Percentiles rank a stretch among this genome's conserved stretches.
Conservation (phyloP, 2,888 invertebrate genomes). For the Scaptomyza cyrtandrae region DNA sequence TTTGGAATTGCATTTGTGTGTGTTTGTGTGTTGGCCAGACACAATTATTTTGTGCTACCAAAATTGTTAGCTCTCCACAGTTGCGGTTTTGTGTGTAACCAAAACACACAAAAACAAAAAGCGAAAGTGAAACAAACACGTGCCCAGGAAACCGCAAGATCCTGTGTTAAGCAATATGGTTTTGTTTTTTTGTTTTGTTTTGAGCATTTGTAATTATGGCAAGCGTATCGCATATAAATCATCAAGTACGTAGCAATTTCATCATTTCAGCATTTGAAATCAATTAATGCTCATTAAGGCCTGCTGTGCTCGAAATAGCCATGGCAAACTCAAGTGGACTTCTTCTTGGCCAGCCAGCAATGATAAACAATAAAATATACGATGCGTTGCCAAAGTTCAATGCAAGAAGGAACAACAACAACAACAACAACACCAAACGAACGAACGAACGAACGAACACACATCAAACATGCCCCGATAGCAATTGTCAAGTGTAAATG, state of each 20-base stretch:
- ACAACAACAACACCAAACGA: no score
- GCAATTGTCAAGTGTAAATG: constrained; percentile 56
- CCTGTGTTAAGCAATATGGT: constrained; percentile 50
- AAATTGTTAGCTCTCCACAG: constrained; percentile 31
- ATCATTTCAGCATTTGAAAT: constrained; percentile 39
- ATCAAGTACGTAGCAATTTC: constrained; percentile 22
- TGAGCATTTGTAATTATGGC: constrained; percentile 2
- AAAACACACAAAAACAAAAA: background rate
- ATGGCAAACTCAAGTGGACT: constrained; percentile 47
- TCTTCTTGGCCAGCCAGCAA: constrained; percentile 11
- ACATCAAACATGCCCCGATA: constrained; percentile 60
- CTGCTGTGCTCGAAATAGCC: constrained; percentile 11
- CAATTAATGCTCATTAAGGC: constrained; percentile 68
- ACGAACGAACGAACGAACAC: constrained; percentile 23
- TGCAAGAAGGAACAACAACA: constrained; percentile 3
- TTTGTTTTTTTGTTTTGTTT: constrained; percentile 8
- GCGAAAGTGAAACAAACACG: constrained; percentile 36
- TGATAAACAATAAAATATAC: constrained; percentile 63
- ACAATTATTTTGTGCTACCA: constrained; percentile 35
- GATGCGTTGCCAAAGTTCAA: constrained; percentile 68
- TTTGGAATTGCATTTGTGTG: constrained; percentile 8
- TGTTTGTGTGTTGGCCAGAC: constrained; percentile 17
- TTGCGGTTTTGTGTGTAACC: constrained; percentile 11
- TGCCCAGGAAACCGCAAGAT: constrained; percentile 70
- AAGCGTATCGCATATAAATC: constrained; percentile 32